Base-by-base conservation (phyloP, 2,888 invertebrate species). In the Stegana nigrithorax region DNA sequence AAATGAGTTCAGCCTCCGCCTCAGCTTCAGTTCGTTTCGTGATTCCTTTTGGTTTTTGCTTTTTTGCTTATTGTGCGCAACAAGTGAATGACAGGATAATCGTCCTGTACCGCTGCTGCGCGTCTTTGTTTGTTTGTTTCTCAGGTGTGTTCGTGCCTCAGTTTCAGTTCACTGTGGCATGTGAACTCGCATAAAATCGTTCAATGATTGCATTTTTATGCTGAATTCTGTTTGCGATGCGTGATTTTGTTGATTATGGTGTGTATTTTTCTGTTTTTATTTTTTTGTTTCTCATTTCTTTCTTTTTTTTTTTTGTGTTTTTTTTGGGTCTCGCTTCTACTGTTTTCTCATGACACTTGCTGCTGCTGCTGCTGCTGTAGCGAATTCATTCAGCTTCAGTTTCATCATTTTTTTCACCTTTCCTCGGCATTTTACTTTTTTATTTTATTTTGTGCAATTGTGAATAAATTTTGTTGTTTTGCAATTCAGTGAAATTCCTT, bases 61-160 rank as follows among this genome's bases (percentile, higher is more conserved):
- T 39, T 4, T 60, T 59, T 47, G 7, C 23, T 44, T 44, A 44
- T 45, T 67, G 68, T 65, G 67, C 60, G 78, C 78, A 76, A 76
- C 76, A 76, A 76, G 76, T 76, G 76, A 76, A 76, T 76, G 76
- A 76, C 76, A 76, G 76, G 76, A 76, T 76, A 76, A 75, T 75
- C 75, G 75, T 75, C 75, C 75, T 75, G 77, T 72, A 71, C 50
- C 39, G 59, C n/a, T 55, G 36, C 75, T 74, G 75, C 73, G 71
- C 59, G 63, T 60, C 64, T 62, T 59, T 66, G 66, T 60, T 63
- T 69, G 67, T 68, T 71, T 73, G 73, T 66, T 59, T 65, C 42
- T 47, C 17, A 12, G 39, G 12, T 70, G 69, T 57, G 63, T 72
- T 68, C 66, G 68, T 36, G 67, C 66, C 64, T 62, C 64, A 47